Conservation (phyloP, 2,888 invertebrate species). For the Tanytarsus gracilentus region DNA sequence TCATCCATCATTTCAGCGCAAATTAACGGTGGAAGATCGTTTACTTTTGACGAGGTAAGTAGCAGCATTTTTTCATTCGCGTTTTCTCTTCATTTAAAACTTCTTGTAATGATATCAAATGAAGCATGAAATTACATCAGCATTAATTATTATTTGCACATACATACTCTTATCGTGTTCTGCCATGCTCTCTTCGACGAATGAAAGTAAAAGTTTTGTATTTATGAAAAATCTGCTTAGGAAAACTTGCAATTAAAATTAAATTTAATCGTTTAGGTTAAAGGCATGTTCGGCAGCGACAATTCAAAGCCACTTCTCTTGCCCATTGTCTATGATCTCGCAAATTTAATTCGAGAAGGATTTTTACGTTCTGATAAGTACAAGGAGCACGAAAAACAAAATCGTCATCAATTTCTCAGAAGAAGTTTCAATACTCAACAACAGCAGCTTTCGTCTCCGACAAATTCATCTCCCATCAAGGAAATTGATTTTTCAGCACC, state of each 20-base stretch:
- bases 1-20: constrained; percentile 55
- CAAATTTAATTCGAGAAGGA: constrained; percentile 48
- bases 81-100: no score
- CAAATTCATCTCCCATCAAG: constrained; percentile 39
- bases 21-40: constrained; percentile 46
- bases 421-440: constrained; percentile 42
- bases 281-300: constrained; percentile 50
- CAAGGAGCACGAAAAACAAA: constrained; percentile 38
- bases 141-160: no score
- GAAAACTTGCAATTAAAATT: not conserved
- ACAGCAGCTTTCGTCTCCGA: constrained; percentile 37
- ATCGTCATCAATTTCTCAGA: constrained; percentile 41
- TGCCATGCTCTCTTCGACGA: no score
- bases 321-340: constrained; percentile 56
- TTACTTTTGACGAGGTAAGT: constrained; percentile 50
- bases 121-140: no score
- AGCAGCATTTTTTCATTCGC: not conserved
- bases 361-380: constrained; percentile 27
- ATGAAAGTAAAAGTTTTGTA: no score
- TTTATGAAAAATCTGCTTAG: no score
- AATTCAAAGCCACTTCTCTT: constrained; percentile 45
- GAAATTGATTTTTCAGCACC: constrained; percentile 12
- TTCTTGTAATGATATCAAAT: no score
- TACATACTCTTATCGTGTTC: no score
- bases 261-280: constrained; percentile 48